Conservation (phyloP, 2,797 vertebrate genomes). For the Sylvilagus floridanus region DNA sequence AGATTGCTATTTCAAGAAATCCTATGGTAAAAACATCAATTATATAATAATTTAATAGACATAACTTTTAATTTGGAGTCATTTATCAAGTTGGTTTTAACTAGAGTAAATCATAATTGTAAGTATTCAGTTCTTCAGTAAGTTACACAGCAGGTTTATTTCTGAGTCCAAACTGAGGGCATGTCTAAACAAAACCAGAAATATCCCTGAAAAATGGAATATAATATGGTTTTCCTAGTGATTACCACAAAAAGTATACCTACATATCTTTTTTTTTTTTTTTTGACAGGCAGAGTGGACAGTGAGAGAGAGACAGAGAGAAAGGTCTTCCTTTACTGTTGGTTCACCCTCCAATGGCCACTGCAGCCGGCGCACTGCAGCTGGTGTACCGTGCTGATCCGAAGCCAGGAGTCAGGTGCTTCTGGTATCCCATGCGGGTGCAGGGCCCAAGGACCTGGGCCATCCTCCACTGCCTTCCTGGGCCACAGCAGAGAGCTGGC, state of each 20-base stretch:
- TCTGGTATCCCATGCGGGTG: too few relatives aligned
- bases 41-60: slow-evolving; percentile 16
- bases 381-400: too few relatives aligned
- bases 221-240: neutral
- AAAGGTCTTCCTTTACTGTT: too few relatives aligned
- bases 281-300: too few relatives aligned
- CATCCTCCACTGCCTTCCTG: too few relatives aligned
- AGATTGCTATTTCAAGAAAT: slow-evolving; percentile 18
- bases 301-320: too few relatives aligned
- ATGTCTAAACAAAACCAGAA: slow-evolving; percentile 46
- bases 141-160: neutral
- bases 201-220: slow-evolving; percentile 50
- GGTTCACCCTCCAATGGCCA: too few relatives aligned
- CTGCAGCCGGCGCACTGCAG: too few relatives aligned
- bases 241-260: neutral
- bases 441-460: too few relatives aligned
- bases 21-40: neutral
- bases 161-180: neutral
- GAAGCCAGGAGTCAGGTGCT: too few relatives aligned
- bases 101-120: neutral
- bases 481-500: too few relatives aligned
- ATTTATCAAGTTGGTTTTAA: slow-evolving; percentile 35
- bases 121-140: slow-evolving; percentile 2
- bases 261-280: too few relatives aligned
- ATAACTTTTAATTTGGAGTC: neutral